These are phyloP conservation scores for Sparidentex hasta DNA, from an alignment of 2,797 vertebrate genomes.

Conservation along the genomic window DNA sequence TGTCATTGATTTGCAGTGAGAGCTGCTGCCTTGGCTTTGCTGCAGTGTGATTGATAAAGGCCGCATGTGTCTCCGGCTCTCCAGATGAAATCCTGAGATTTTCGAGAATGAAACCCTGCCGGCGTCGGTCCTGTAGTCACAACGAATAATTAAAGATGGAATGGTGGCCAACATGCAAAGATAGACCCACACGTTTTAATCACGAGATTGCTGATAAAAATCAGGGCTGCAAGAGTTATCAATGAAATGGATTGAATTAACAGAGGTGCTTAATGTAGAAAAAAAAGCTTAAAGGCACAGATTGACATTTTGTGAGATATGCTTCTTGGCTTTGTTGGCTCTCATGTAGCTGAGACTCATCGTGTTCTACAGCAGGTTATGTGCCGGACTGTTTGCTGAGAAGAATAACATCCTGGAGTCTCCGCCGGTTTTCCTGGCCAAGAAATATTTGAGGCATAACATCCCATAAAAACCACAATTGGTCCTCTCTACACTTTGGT, in stretches of 20 bases:
- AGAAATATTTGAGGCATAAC: background rate
- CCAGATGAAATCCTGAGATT: slow-evolving; percentile 35
- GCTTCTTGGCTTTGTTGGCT: slow-evolving; percentile 23
- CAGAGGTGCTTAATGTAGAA: background rate
- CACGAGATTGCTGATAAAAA: slow-evolving; percentile 34
- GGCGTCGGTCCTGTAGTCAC: background rate
- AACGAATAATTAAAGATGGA: slow-evolving; percentile 23
- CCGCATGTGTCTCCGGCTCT: slow-evolving; percentile 22
- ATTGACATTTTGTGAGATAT: slow-evolving; percentile 15
- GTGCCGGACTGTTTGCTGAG: background rate
- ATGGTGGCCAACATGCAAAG: background rate
- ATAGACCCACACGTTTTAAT: slow-evolving; percentile 23
- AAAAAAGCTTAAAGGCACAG: slow-evolving; percentile 7
- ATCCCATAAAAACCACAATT: background rate
- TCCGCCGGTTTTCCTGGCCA: background rate
- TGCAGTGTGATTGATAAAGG: slow-evolving; percentile 57
- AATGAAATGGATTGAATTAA: slow-evolving; percentile 19
- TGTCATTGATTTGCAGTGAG: slow-evolving; percentile 74
- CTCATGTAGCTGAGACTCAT: background rate
- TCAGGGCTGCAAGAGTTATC: background rate
- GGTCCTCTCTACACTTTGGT: background rate
- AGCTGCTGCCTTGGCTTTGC: slow-evolving; percentile 45
- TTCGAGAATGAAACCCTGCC: slow-evolving; percentile 19
- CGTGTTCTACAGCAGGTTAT: too few relatives aligned
- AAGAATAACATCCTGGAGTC: background rate